A percentile compares a stretch with the other conserved stretches of the same genome.
These are phyloP conservation scores for Neuroterus valhalla DNA, from an alignment of 1,140 invertebrate genomes.

Conservation along the genomic window DNA sequence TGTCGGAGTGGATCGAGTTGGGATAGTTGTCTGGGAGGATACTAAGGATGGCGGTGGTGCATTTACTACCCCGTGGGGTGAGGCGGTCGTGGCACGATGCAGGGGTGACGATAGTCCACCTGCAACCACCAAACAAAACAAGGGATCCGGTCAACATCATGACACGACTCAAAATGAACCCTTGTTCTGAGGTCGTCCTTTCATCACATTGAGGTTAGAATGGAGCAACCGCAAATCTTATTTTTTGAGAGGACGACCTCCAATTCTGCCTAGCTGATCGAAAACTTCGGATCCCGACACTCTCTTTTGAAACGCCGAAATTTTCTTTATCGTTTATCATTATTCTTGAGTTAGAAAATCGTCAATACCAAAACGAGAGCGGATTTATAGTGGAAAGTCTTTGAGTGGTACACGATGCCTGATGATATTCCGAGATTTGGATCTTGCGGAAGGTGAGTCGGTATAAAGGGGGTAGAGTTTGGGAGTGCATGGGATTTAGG, in stretches of 20 bases:
- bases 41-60: slow-evolving; percentile 70
- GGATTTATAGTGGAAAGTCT: not conserved
- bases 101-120: slow-evolving; percentile 75
- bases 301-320: slow-evolving; percentile 66
- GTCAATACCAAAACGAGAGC: too few species aligned
- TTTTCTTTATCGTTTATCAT: not conserved
- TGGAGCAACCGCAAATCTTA: not conserved
- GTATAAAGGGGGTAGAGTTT: slow-evolving; percentile 50
- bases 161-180: slow-evolving; percentile 43
- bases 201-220: not conserved
- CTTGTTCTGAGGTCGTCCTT: slow-evolving; percentile 40
- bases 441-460: slow-evolving; percentile 60
- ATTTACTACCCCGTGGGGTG: slow-evolving; percentile 71
- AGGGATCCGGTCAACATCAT: slow-evolving; percentile 70
- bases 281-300: slow-evolving; percentile 61
- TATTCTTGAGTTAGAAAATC: not conserved
- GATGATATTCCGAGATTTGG: slow-evolving; percentile 55
- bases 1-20: slow-evolving; percentile 71
- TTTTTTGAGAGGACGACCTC: slow-evolving; percentile 45
- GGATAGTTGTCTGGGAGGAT: slow-evolving; percentile 71
- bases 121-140: slow-evolving; percentile 74
- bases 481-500: slow-evolving; percentile 47
- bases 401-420: slow-evolving; percentile 49
- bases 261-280: slow-evolving; percentile 50
- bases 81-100: slow-evolving; percentile 74